A percentile compares a stretch with the other conserved stretches of the same genome.
Conservation (phyloP, 1,140 invertebrate species). For the Plectrocnemia conspersa region DNA sequence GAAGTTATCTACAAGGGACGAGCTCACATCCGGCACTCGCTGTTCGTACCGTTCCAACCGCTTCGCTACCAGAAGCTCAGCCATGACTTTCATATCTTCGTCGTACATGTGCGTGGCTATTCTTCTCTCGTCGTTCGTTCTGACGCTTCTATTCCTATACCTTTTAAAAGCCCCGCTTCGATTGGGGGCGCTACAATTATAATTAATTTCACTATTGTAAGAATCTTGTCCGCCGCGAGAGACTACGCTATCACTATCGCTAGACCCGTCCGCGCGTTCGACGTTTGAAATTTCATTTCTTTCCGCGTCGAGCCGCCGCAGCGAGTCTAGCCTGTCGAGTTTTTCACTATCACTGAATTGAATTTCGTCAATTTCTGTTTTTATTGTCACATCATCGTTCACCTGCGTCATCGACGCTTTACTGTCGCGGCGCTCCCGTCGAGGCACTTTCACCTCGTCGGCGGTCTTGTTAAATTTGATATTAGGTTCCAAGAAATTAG, state of each 20-base stretch:
- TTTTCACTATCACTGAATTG: slow-evolving; percentile 21
- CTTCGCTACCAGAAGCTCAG: slow-evolving; percentile 20
- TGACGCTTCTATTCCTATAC: slow-evolving; percentile 10
- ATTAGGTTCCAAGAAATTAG: slow-evolving; percentile 42
- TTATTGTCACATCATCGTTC: slow-evolving; percentile 14
- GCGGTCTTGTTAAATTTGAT: slow-evolving; percentile 12
- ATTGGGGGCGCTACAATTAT: slow-evolving; percentile 14
- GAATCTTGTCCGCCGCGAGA: slow-evolving; percentile 19
- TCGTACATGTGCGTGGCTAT: slow-evolving; percentile 10
- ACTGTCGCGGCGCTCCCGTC: background rate
- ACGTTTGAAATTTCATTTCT: slow-evolving; percentile 28
- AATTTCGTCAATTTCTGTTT: slow-evolving; percentile 10
- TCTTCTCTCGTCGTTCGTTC: slow-evolving; percentile 1
- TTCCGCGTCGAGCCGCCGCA: background rate
- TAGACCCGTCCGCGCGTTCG: slow-evolving; percentile 28
- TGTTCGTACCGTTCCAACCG: slow-evolving; percentile 16
- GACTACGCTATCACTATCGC: slow-evolving; percentile 17
- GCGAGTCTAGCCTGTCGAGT: slow-evolving; percentile 8
- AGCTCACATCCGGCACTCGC: slow-evolving; percentile 9
- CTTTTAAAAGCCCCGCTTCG: slow-evolving; percentile 11
- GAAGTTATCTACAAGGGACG: slow-evolving; percentile 13
- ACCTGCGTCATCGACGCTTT: too few species aligned
- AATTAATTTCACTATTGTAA: slow-evolving; percentile 21
- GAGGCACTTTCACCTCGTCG: slow-evolving; percentile 13
- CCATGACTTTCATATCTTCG: slow-evolving; percentile 23